Evolutionary conservation across 1,140 invertebrate genomes (phyloP).

Genomic region (Pseudomyrmex cubaensis): DNA sequence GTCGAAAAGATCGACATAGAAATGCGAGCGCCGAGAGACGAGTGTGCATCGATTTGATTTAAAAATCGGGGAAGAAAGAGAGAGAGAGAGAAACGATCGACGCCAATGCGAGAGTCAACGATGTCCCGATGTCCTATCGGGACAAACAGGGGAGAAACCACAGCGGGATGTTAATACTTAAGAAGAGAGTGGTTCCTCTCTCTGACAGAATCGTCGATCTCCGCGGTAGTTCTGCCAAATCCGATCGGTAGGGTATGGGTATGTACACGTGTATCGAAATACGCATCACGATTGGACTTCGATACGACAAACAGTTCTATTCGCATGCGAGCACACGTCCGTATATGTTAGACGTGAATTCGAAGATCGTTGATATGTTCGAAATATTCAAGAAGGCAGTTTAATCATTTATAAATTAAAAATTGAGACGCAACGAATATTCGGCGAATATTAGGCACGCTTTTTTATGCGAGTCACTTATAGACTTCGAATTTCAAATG

Average conservation of each 20-base stretch:
- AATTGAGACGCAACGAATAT: too few relatives aligned
- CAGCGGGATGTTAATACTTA: slow-evolving; percentile 72
- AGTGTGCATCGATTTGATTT: slow-evolving; percentile 30
- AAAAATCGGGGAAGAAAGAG: background rate
- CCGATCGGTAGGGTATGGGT: slow-evolving; percentile 5
- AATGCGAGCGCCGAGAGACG: slow-evolving; percentile 5
- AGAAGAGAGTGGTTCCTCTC: slow-evolving; percentile 14
- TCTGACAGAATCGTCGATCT: slow-evolving; percentile 56
- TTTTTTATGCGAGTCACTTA: too few relatives aligned
- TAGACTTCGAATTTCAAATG: too few relatives aligned
- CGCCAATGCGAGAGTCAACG: slow-evolving; percentile 40
- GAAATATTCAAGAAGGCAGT: too few relatives aligned
- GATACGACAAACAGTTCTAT: slow-evolving; percentile 22
- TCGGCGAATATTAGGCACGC: too few relatives aligned
- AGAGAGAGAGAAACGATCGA: background rate
- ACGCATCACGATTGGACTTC: slow-evolving; percentile 37
- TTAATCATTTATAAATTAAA: too few relatives aligned
- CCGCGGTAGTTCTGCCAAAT: slow-evolving; percentile 64
- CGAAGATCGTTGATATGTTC: too few relatives aligned
- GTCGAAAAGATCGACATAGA: slow-evolving; percentile 46
- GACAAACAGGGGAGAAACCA: slow-evolving; percentile 54
- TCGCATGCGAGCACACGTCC: background rate
- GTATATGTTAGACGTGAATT: background rate
- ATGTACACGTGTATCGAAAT: slow-evolving; percentile 23
- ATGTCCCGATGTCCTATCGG: slow-evolving; percentile 50